Base-by-base conservation (phyloP, 2,113 vertebrate species). In the Sapayoa aenigma region DNA sequence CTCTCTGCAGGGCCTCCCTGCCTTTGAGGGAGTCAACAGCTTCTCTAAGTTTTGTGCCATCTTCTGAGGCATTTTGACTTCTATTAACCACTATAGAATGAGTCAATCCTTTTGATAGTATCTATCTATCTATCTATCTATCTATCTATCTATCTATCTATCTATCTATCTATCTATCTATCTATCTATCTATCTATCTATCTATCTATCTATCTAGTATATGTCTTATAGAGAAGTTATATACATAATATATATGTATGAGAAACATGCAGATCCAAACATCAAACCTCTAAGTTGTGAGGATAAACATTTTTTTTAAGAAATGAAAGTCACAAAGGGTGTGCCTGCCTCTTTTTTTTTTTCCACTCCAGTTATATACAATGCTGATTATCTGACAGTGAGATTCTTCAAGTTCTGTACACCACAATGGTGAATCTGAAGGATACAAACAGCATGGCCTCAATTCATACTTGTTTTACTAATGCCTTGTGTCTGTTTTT, bases 391-490 rank as follows among this genome's bases (percentile, higher is more conserved):
- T 89, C 78, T 69, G 89, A 62, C 87, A 94, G 77, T 7, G 67
- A 85, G 84, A 63, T 89, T 93, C 93, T 73, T 93, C 79, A 82
- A 91, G 74, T 83, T 56, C 78, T 76, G 25, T 62, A 46, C 53
- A 74, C 66, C 79, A 94, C 72, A 94, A 59, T 55, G 94, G 71
- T 47, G 78, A 93, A 50, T 91, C 89, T 89, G 89, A 85, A 93
- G 58, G 67, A 87, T 87, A 77, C 84, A 82, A 87, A 87, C 71
- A 91, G 87, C 78, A 91, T 16, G 67, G 67, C 71, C 78, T 91
- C 84, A 91, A 83, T 91, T 96, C 91, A 83, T 41, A 31, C 72
- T 96, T 91, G 84, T 74, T 96, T 94, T 87, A 73, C 84, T 92
- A 94, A 95, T 76, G 83, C 49, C 42, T 75, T 59, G 33, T 87